Evolutionary conservation across 2,797 vertebrate species (phyloP), one percentile per base, ranked within the genome.

Genomic region (Okamejei kenojei): DNA sequence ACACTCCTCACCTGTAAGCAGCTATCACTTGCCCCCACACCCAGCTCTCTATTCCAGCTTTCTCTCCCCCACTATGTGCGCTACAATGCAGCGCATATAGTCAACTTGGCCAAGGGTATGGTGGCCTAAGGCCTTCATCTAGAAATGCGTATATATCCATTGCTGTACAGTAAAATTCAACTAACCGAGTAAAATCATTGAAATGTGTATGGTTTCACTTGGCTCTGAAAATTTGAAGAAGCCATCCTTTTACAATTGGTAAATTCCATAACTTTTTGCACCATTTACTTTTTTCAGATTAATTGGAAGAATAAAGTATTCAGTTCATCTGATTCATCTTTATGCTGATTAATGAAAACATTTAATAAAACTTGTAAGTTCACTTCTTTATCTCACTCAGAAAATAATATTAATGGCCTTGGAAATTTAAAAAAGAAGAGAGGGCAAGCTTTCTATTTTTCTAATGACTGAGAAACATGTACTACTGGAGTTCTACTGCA

Each of bases 221-320:
- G 58, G 11, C 61, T 17, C 1, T 3, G 29, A 32, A 32, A 3
- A 65, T n/a, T 86, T 63, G 61, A 63, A 86, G 15, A 15, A 86
- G 26, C 82, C n/a, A 86, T 29, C 1, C 29, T 86, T 15, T 15
- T n/a, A 32, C 61, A n/a, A 63, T 17, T 86, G 29, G n/a, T 88
- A 63, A 68, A 88, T 68, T 35, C 63, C 63, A 88, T 88, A 21
- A 21, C 35, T 21, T 8, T 88, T 88, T 88, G n/a, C 63, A 65
- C 1, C 81, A 92, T 92, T 29, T n/a, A 45, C 86, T 76, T 92
- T 54, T 92, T 29, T 15, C 3, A 13, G 73, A 92, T 71, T n/a
- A 92, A 92, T 92, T 92, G 54, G 35, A 17, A 54, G 45, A 92
- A 92, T 73, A 92, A 76, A 92, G 35, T 45, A 74, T 68, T 13